Base-by-base conservation (phyloP, 2,797 vertebrate genomes). In the Coregonus sp. region DNA sequence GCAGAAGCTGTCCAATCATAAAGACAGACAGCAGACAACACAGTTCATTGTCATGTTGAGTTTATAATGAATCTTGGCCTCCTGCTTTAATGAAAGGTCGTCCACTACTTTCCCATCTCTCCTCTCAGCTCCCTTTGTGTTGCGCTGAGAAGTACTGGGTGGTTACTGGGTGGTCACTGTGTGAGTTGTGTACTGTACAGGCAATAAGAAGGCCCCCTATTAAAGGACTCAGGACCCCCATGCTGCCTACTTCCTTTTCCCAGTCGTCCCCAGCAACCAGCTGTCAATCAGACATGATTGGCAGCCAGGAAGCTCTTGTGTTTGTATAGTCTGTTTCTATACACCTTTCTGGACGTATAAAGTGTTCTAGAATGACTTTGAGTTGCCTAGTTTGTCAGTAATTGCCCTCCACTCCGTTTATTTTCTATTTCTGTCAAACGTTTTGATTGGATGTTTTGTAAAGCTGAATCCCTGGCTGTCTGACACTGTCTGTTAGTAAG, bases 101-200 rank as follows among this genome's bases (percentile, higher is more conserved):
- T 31, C 29, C n/a, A 20, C 61, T 29, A 7, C 63, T 66, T 31
- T 66, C 63, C 63, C 63, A 66, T 4, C 25, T 65, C 61, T 65
- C 9, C 25, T 9, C 25, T 20, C 25, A 20, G 9, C n/a, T 29
- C 20, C 20, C n/a, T 7, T 25, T 76, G 25, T 61, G 50, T 29
- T 35, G 66, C 5, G 4, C 66, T 69, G 31, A 35, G 67, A 69
- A 1, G 33, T 35, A n/a, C 67, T n/a, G 31, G 6, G 4, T 1
- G n/a, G 56, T 59, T 59, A 59, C n/a, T 59, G 56, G 56, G 16
- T 59, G 56, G 16, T n/a, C 56, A 59, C 7, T 59, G 11, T 31
- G 29, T 66, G 25, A 29, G 15, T 37, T 35, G 67, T 69, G 35
- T 69, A n/a, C 67, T 69, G 67, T 69, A 66, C 63, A 66, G 29